Base-by-base conservation (phyloP, 2,113 vertebrate species). In the Smithornis capensis region DNA sequence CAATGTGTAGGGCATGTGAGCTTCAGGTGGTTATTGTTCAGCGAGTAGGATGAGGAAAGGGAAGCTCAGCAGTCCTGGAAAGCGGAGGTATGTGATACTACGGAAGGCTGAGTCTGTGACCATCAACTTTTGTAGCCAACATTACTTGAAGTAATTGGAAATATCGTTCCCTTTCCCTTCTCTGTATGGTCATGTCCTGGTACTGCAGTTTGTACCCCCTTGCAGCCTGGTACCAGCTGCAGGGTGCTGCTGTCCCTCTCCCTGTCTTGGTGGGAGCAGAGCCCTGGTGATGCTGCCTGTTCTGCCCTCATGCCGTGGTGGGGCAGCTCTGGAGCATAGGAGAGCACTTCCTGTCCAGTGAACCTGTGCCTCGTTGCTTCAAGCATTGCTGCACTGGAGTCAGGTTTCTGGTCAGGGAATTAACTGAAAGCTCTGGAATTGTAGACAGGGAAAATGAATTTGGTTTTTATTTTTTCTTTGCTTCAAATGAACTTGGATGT, bases 251-350 rank as follows among this genome's bases (percentile, higher is more conserved):
- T 64, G 17, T 37, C 18, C 53, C 35, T 74, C 18, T 49, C 7
- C 0, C 10, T 31, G 33, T 33, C 60, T 40, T 4, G 5, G 8
- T 5, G 5, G 28, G 25, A 74, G 8, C 14, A 23, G 55, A 53
- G 73, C 21, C 37, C 28, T 55, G 50, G 28, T 21, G 75, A 49
- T 1, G 0, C 45, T 63, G 28, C 55, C 38, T 40, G 29, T 18
- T 27, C 50, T 5, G 1, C 14, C 1, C 49, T 56, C n/a, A 25
- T 0, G 1, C 24, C 27, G 15, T 60, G 40, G n/a, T 3, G 2
- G 38, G 17, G 65, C 60, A 44, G n/a, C 65, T 73, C 71, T 2
- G 3, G 38, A 53, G 23, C 9, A 7, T 5, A 21, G 44, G 60
- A 83, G 21, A 28, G 55, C 67, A 28, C 35, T 55, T 40, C 3